Evolutionary conservation across 2,888 invertebrate species (phyloP).

Genomic region (Autographa pulchrina): DNA sequence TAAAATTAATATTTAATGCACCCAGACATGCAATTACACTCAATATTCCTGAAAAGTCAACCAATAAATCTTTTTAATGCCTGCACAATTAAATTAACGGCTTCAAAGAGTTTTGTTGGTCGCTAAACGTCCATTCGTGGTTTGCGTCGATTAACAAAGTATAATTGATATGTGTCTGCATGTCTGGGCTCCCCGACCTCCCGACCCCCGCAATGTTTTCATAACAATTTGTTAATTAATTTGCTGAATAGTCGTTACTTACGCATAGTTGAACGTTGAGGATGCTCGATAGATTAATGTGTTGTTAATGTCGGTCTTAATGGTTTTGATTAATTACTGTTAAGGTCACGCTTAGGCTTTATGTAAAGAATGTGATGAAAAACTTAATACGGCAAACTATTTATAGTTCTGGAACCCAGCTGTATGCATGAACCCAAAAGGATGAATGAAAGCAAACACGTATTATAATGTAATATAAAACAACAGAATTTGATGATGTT

Average conservation of each 20-base stretch:
- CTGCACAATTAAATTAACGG: slow-evolving; percentile 35
- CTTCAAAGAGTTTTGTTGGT: slow-evolving; percentile 21
- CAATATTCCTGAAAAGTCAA: not conserved
- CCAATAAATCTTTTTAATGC: not conserved
- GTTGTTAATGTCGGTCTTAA: slow-evolving; percentile 63
- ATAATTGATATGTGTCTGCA: slow-evolving; percentile 63
- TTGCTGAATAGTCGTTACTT: slow-evolving; percentile 56
- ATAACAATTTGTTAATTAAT: slow-evolving; percentile 71
- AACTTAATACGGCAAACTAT: no score
- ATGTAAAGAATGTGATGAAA: not conserved
- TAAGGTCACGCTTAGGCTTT: slow-evolving; percentile 41
- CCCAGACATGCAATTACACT: not conserved
- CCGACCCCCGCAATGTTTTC: slow-evolving; percentile 49
- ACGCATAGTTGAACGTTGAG: slow-evolving; percentile 66
- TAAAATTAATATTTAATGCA: not conserved
- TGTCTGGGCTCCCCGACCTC: slow-evolving; percentile 18
- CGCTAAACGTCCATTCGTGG: slow-evolving; percentile 54
- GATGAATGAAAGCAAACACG: no score
- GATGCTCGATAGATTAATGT: slow-evolving; percentile 60
- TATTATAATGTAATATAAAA: no score
- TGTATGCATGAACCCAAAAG: no score
- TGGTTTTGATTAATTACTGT: slow-evolving; percentile 69
- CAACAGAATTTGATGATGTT: no score
- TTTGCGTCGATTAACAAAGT: slow-evolving; percentile 58
- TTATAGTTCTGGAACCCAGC: no score